Evolutionary conservation across 2,888 invertebrate species (phyloP).

Genomic region (Drosophila cognata): DNA sequence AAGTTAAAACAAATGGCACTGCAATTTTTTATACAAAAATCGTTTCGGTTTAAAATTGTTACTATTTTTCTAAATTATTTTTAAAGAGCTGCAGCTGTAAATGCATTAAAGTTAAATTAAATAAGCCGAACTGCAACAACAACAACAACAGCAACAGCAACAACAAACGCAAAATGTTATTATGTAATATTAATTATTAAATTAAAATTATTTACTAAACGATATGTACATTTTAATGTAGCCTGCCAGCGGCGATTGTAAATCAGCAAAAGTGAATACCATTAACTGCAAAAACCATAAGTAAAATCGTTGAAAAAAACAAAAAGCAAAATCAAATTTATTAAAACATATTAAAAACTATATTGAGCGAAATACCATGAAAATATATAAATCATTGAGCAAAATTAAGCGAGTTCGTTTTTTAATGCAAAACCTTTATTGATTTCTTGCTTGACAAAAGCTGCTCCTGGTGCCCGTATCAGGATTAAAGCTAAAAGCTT

Average conservation of each 20-base stretch:
- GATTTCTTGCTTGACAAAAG: background rate
- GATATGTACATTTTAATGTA: constrained; percentile 72
- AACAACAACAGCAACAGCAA: constrained; percentile 9
- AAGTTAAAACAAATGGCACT: constrained; percentile 53
- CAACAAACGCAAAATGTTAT: constrained; percentile 59
- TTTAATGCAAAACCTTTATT: background rate
- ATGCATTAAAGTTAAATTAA: constrained; percentile 48
- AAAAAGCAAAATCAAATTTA: constrained; percentile 57
- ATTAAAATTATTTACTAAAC: constrained; percentile 70
- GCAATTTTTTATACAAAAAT: constrained; percentile 65
- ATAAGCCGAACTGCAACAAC: constrained; percentile 10
- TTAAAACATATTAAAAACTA: constrained; percentile 61
- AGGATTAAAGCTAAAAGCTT: background rate
- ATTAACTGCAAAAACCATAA: constrained; percentile 44
- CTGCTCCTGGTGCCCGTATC: background rate
- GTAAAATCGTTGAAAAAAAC: constrained; percentile 52
- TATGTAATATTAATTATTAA: constrained; percentile 74
- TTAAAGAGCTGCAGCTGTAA: constrained; percentile 52
- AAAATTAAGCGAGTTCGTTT: constrained; percentile 39
- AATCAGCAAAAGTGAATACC: constrained; percentile 65
- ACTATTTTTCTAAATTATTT: constrained; percentile 69
- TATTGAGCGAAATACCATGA: constrained; percentile 79
- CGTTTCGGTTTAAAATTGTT: constrained; percentile 65
- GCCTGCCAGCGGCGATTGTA: constrained; percentile 64
- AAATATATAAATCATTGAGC: constrained; percentile 79